These are phyloP conservation scores for Dermolepida albohirtum DNA, from an alignment of 2,888 invertebrate species.

Conservation along the genomic window DNA sequence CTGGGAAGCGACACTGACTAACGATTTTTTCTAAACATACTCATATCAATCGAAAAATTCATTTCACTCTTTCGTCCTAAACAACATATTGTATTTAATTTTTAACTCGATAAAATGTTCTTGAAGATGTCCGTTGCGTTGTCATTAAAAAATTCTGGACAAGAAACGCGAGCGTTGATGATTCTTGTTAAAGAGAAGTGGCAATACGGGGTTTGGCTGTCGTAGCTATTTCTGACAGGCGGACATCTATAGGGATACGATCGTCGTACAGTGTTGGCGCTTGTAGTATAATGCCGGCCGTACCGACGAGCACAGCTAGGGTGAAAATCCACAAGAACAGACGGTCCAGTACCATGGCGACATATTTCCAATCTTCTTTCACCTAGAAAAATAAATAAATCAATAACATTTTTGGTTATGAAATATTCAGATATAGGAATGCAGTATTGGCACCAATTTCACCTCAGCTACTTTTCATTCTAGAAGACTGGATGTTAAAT, in stretches of 20 bases:
- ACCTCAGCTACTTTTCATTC: no score
- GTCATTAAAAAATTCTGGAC: no score
- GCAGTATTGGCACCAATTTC: no score
- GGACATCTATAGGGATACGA: conserved; percentile 87
- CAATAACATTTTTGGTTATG: background rate
- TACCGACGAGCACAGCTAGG: conserved; percentile 92
- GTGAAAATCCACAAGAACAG: conserved; percentile 98
- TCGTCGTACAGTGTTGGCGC: conserved; percentile 95
- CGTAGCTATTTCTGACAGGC: conserved; percentile 89
- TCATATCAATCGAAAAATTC: no score
- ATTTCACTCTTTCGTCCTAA: no score
- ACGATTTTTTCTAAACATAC: no score
- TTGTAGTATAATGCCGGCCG: conserved; percentile 93
- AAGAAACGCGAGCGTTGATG: no score
- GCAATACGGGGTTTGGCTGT: conserved; percentile 84
- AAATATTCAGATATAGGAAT: background rate
- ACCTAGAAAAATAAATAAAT: conserved; percentile 71
- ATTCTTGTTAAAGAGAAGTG: conserved; percentile 56
- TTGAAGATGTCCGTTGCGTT: no score
- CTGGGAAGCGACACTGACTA: no score
- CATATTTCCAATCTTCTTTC: conserved; percentile 99
- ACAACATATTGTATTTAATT: no score
- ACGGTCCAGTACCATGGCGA: conserved; percentile 97
- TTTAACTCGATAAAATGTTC: no score
- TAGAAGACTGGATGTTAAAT: no score